Evolutionary conservation across 2,113 vertebrate genomes (phyloP), one percentile per base, ranked within the genome.

Genomic region (Campylorhamphus procurvoides): DNA sequence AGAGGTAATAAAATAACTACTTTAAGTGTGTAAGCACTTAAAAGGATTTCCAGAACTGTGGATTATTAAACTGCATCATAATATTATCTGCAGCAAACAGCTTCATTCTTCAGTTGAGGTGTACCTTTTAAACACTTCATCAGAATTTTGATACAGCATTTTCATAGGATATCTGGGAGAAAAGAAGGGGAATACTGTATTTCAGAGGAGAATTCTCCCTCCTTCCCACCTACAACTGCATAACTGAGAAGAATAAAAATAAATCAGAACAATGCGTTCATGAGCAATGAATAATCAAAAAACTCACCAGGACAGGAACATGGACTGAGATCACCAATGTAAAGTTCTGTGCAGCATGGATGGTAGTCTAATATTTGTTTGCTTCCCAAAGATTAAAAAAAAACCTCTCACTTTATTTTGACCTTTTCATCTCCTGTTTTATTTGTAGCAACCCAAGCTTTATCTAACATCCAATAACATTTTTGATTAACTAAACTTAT

Each of bases 231-330:
- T 90, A 85, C 60, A 87, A 67, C 8, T 63, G 47, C 6, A 33
- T 81, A 93, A 75, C 58, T 72, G 90, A 80, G 35, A 25, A 46
- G 60, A 76, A 84, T 42, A 87, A 96, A 80, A 93, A 76, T 89
- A 86, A 82, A 89, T 37, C 74, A 67, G 83, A 94, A 74, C 52
- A 73, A 87, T 27, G 37, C 39, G 46, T 74, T 95, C 71, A 59
- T 53, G 53, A 93, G 74, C 35, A 66, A 87, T 3, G 22, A 59
- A 71, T 25, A 33, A 94, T 58, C 22, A 72, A 86, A 91, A 87
- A 89, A 13, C 35, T 83, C 80, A 92, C 24, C 49, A 92, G 67
- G 85, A 49, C 55, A 73, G 84, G 76, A 89, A 72, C 40, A 35
- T 4, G 37, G 40, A 53, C 27, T 64, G 69, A 84, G 77, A 90